phyloP scores from a whole-genome alignment of 2,797 vertebrate genomes.

The Notolepis coatsorum region DNA sequence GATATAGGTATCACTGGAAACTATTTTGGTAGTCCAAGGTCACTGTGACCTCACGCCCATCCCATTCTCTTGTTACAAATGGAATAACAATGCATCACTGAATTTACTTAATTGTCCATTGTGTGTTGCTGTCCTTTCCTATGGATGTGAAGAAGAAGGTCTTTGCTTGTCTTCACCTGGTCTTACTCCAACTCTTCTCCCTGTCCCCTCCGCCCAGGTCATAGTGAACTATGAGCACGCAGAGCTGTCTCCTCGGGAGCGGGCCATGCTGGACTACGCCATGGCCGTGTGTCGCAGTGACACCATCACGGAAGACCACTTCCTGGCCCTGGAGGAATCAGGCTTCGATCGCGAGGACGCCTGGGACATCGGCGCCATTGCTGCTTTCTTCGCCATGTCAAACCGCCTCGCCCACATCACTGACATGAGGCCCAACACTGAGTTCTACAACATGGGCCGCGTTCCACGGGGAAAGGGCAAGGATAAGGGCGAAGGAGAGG shows the following conservation, averaged over 20 bases:
- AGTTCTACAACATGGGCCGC: conserved; percentile 88
- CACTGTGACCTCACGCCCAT: too few relatives aligned
- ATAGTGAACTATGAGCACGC: conserved; percentile 84
- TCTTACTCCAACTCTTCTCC: too few relatives aligned
- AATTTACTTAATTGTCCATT: too few relatives aligned
- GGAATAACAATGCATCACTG: too few relatives aligned
- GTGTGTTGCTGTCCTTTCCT: too few relatives aligned
- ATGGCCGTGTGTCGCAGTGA: conserved; percentile 83
- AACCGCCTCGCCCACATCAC: conserved; percentile 86
- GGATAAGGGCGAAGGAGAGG: conserved; percentile 18
- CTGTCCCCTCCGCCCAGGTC: too few relatives aligned
- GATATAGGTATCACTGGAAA: too few relatives aligned
- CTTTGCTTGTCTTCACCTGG: too few relatives aligned
- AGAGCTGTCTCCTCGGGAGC: conserved; percentile 78
- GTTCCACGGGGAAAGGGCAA: conserved; percentile 69
- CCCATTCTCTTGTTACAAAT: too few relatives aligned
- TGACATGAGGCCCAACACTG: conserved; percentile 83
- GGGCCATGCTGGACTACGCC: conserved; percentile 88
- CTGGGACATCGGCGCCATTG: conserved; percentile 87
- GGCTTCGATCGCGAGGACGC: conserved; percentile 87
- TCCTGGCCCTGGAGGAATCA: conserved; percentile 81
- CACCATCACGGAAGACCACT: conserved; percentile 85
- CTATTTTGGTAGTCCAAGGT: too few relatives aligned
- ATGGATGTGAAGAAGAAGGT: too few relatives aligned
- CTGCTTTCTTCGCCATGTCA: conserved; percentile 89